Percentiles rank a stretch among this genome's conserved stretches.
These are phyloP conservation scores for Ptyas mucosa DNA, from an alignment of 2,113 vertebrate genomes.

Conservation along the genomic window DNA sequence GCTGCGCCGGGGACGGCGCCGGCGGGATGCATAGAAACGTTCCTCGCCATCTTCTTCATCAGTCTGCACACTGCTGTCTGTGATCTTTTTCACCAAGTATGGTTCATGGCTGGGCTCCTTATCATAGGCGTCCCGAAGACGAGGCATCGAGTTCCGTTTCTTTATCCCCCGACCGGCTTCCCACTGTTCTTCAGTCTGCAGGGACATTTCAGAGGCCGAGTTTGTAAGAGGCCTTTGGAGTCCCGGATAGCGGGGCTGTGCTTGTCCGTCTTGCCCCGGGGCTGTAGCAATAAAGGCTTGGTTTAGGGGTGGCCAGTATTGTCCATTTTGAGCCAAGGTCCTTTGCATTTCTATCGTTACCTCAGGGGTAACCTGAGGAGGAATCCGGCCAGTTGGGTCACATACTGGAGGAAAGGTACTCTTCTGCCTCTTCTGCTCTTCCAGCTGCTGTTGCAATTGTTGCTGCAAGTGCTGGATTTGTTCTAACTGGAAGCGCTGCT, in stretches of 20 bases:
- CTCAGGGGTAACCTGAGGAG: constrained; percentile 70
- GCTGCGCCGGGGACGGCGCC: constrained; percentile 85
- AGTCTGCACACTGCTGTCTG: constrained; percentile 93
- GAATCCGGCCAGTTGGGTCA: constrained; percentile 77
- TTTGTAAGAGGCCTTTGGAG: constrained; percentile 84
- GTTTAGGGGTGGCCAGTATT: constrained; percentile 79
- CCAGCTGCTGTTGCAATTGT: constrained; percentile 93
- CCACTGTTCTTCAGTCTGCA: constrained; percentile 84
- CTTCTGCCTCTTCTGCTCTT: constrained; percentile 96
- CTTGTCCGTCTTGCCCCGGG: constrained; percentile 37
- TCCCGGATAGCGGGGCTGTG: constrained; percentile 50
- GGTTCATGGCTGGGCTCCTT: constrained; percentile 75
- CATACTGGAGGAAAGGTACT: constrained; percentile 73
- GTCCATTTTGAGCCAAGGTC: constrained; percentile 80
- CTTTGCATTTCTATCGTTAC: constrained; percentile 58
- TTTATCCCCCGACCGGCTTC: constrained; percentile 80
- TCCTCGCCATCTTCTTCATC: constrained; percentile 94
- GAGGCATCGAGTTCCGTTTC: constrained; percentile 96
- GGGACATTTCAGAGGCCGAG: constrained; percentile 92
- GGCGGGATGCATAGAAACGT: constrained; percentile 82
- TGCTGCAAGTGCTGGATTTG: constrained; percentile 97
- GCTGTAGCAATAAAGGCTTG: constrained; percentile 55
- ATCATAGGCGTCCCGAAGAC: constrained; percentile 84
- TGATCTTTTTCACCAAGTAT: constrained; percentile 72
- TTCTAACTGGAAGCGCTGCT: constrained; percentile 93